phyloP scores from a whole-genome alignment of 2,797 vertebrate genomes.

The Enteromius anoplus region DNA sequence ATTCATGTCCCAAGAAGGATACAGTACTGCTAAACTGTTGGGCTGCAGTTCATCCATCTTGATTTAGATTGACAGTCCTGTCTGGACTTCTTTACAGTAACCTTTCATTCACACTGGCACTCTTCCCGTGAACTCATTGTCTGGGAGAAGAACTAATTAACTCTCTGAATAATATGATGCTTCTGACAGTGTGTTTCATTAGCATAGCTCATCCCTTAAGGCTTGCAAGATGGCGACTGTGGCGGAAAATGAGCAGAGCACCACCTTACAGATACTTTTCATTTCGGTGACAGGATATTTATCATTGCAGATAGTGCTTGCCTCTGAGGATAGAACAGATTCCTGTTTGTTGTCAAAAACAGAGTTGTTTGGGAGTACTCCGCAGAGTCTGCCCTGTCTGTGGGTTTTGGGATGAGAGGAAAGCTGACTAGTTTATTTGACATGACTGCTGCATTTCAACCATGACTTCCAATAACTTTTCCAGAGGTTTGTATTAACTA shows the following conservation, averaged over 20 bases:
- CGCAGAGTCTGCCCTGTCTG: not conserved
- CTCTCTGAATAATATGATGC: constrained; percentile 40
- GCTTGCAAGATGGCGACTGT: not conserved
- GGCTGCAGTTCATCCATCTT: not conserved
- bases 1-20: not conserved
- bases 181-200: constrained; percentile 33
- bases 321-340: not conserved
- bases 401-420: constrained; percentile 9
- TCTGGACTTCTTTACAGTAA: not conserved
- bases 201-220: constrained; percentile 15
- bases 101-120: constrained; percentile 29
- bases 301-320: not conserved
- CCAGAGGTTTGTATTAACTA: not conserved
- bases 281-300: constrained; percentile 6
- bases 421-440: constrained; percentile 7
- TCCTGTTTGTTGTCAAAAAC: constrained; percentile 13
- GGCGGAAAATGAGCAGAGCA: constrained; percentile 12
- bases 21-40: not conserved
- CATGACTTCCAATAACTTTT: constrained; percentile 6
- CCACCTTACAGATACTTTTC: constrained; percentile 10
- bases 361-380: not conserved
- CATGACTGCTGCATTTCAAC: not conserved
- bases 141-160: constrained; percentile 27
- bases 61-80: not conserved
- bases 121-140: constrained; percentile 9